These are phyloP conservation scores for Bombus vancouverensis DNA, from an alignment of 1,140 invertebrate genomes.

Conservation along the genomic window DNA sequence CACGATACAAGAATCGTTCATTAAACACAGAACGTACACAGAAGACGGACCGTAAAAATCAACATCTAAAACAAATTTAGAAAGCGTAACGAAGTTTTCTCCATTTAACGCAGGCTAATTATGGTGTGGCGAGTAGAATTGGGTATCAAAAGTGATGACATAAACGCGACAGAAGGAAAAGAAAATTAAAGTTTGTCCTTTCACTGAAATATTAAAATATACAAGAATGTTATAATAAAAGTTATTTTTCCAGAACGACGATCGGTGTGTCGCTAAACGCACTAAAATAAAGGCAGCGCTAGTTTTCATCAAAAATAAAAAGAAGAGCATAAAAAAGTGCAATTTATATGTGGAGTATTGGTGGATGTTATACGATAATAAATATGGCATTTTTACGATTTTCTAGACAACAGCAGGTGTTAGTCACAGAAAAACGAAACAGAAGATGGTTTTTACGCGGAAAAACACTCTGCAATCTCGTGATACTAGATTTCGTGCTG, in stretches of 20 bases:
- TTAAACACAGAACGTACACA: background rate
- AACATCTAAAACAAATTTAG: slow-evolving; percentile 69
- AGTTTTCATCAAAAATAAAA: background rate
- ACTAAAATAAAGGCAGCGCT: background rate
- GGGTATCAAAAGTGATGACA: background rate
- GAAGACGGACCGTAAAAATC: slow-evolving; percentile 28
- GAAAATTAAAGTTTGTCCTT: too few relatives aligned
- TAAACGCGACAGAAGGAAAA: background rate
- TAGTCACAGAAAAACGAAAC: background rate
- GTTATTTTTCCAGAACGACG: too few relatives aligned
- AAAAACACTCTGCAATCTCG: background rate
- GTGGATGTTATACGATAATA: too few relatives aligned
- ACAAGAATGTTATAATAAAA: too few relatives aligned
- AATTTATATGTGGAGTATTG: too few relatives aligned
- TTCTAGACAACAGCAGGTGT: background rate
- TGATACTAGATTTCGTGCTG: background rate
- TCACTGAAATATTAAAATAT: background rate
- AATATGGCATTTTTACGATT: background rate
- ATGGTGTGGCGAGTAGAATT: background rate
- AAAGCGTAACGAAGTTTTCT: slow-evolving; percentile 75
- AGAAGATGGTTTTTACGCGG: background rate
- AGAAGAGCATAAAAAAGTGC: background rate
- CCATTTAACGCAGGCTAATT: background rate
- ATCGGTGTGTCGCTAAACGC: too few relatives aligned
- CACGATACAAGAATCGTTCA: background rate